These are phyloP conservation scores for Tribolium castaneum DNA, from an alignment of 1,140 invertebrate species.

Conservation along the genomic window DNA sequence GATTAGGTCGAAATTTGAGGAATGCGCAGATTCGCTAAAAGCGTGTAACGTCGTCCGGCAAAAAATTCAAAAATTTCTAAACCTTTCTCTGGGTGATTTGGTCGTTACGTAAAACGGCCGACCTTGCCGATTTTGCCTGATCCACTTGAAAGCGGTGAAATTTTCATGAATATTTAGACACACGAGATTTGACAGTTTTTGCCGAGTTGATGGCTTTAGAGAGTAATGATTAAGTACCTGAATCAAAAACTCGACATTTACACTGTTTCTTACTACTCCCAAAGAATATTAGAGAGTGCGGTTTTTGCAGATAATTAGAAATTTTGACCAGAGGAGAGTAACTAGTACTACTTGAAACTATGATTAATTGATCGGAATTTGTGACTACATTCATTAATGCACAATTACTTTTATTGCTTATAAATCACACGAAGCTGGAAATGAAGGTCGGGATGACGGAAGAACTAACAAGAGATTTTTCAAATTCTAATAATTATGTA, in stretches of 20 bases:
- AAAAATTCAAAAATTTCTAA: slow-evolving; percentile 11
- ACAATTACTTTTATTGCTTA: background rate
- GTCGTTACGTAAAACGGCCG: background rate
- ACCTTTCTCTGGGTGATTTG: slow-evolving; percentile 6
- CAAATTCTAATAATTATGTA: background rate
- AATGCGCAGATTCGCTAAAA: slow-evolving; percentile 19
- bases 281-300: background rate
- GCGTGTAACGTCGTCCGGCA: background rate
- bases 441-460: background rate
- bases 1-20: slow-evolving; percentile 12
- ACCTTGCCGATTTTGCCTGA: background rate
- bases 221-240: background rate
- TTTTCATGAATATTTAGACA: background rate
- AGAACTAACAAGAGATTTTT: background rate
- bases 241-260: background rate
- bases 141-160: slow-evolving; percentile 1
- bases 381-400: background rate
- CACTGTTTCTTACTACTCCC: background rate
- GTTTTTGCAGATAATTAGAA: background rate
- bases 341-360: background rate
- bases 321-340: background rate
- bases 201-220: background rate
- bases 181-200: background rate
- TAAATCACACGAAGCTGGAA: background rate
- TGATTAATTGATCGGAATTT: background rate